Percentiles rank a stretch among this genome's conserved stretches.
Evolutionary conservation across 2,797 vertebrate genomes (phyloP).

Genomic region (Pseudochirops corinnae): DNA sequence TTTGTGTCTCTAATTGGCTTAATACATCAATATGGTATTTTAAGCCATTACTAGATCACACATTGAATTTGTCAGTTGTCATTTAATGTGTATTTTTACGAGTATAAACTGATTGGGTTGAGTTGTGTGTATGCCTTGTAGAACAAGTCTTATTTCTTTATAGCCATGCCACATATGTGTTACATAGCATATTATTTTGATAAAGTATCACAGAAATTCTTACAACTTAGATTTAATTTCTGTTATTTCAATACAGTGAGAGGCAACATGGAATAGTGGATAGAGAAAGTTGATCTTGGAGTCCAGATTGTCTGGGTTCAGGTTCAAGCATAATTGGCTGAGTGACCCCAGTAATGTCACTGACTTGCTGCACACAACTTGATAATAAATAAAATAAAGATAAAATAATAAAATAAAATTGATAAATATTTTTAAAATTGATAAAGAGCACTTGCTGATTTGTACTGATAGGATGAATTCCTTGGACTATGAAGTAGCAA

Average conservation of each 20-base stretch:
- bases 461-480: background rate
- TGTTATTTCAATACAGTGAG: constrained; percentile 28
- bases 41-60: constrained; percentile 54
- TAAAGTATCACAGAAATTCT: constrained; percentile 44
- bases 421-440: background rate
- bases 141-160: constrained; percentile 28
- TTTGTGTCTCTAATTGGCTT: constrained; percentile 66
- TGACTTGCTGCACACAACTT: background rate
- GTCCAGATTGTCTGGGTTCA: background rate
- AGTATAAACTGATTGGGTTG: constrained; percentile 49
- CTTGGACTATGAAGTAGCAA: background rate
- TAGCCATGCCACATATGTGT: background rate
- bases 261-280: background rate
- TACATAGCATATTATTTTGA: constrained; percentile 46
- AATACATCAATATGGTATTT: constrained; percentile 70
- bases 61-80: constrained; percentile 56
- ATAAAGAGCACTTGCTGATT: background rate
- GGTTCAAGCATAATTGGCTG: background rate
- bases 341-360: background rate
- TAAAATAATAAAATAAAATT: background rate
- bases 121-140: background rate
- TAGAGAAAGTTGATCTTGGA: background rate
- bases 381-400: background rate
- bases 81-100: constrained; percentile 66
- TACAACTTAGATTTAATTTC: constrained; percentile 39